Evolutionary conservation across 2,888 invertebrate genomes (phyloP).

Genomic region (Metalampra italica): DNA sequence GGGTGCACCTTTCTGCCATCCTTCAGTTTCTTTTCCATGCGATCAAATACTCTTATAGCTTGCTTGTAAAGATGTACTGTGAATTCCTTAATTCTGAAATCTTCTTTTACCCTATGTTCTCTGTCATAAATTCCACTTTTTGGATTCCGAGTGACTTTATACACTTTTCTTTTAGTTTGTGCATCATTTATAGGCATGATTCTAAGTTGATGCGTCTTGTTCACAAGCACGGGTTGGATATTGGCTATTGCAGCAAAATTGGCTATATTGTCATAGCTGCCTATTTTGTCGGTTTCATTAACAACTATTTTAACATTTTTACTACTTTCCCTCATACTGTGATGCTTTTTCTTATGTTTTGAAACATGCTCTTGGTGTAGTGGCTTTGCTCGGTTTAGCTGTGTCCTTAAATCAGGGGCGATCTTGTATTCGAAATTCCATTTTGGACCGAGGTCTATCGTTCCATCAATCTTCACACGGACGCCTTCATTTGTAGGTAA

Average conservation of each 20-base stretch:
- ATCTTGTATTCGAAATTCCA: constrained; percentile 33
- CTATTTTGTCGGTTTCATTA: no score
- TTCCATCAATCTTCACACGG: constrained; percentile 31
- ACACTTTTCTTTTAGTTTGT: neutral
- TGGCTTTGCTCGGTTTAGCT: no score
- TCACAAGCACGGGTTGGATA: neutral
- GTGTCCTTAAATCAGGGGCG: neutral
- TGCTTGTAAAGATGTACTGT: constrained; percentile 34
- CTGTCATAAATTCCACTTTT: neutral
- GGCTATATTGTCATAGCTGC: no score
- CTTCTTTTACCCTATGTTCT: constrained; percentile 28
- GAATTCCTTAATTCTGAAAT: constrained; percentile 31
- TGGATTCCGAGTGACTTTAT: neutral
- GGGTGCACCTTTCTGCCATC: constrained; percentile 18
- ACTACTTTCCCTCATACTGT: neutral
- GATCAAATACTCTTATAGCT: constrained; percentile 20
- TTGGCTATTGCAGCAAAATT: no score
- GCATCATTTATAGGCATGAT: neutral
- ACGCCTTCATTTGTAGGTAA: constrained; percentile 11
- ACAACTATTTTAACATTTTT: neutral
- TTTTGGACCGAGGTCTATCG: constrained; percentile 34
- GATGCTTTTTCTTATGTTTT: neutral
- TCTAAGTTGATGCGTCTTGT: neutral
- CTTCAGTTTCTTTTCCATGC: neutral
- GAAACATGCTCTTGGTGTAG: neutral